phyloP scores from a whole-genome alignment of 1,140 invertebrate genomes.

The Trichonephila clavata region DNA sequence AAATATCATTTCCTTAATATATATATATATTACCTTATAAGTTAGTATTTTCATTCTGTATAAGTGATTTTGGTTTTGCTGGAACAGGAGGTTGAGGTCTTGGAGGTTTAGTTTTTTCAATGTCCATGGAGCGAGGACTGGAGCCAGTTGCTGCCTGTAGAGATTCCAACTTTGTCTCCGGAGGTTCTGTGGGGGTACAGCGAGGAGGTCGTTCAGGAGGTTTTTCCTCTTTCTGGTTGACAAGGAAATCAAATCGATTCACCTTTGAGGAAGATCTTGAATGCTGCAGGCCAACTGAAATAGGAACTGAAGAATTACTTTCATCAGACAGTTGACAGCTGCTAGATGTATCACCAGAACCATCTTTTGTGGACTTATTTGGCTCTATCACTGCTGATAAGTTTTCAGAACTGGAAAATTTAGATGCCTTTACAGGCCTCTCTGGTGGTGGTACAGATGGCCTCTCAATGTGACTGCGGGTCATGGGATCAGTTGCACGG shows the following conservation, averaged over 20 bases:
- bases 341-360: neutral
- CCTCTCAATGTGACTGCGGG: slow-evolving; percentile 54
- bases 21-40: slow-evolving; percentile 51
- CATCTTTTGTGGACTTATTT: neutral
- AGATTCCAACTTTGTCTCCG: neutral
- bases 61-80: slow-evolving; percentile 56
- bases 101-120: slow-evolving; percentile 55
- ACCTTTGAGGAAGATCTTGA: slow-evolving; percentile 56
- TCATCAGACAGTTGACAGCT: neutral
- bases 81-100: slow-evolving; percentile 69
- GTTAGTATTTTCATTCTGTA: slow-evolving; percentile 60
- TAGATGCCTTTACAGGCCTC: slow-evolving; percentile 40
- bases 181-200: neutral
- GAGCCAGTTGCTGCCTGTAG: neutral
- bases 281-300: neutral
- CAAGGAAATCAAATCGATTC: slow-evolving; percentile 64
- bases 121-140: neutral
- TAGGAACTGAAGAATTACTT: neutral
- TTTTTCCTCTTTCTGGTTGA: slow-evolving; percentile 54
- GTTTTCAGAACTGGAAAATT: slow-evolving; percentile 3
- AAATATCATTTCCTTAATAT: too few species aligned
- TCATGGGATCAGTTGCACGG: neutral
- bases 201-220: slow-evolving; percentile 62
- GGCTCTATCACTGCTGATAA: neutral
- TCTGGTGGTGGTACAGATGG: slow-evolving; percentile 69